Base-by-base conservation (phyloP, 2,888 invertebrate genomes). In the Cecidostiba fungosa region DNA sequence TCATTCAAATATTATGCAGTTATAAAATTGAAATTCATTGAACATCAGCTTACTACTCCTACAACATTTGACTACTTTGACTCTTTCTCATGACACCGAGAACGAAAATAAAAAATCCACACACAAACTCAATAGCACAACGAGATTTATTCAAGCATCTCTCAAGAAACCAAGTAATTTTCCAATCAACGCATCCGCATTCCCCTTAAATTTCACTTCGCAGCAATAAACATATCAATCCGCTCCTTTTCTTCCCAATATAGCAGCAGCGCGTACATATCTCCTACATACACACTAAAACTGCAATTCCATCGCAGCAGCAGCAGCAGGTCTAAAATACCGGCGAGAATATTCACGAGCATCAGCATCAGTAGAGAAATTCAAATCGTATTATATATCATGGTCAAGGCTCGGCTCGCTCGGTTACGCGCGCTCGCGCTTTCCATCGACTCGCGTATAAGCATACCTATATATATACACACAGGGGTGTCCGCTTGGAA, bases 351-450 rank as follows among this genome's bases (percentile, higher is more conserved):
- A 66, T 23, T 19, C 69, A 29, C 69, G 29, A 29, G 43, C 43
- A 19, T n/a, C 32, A 16, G 69, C 14, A 5, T n/a, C n/a, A n/a
- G n/a, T 14, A 36, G 82, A 76, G 82, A 82, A 82, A 82, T 74
- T 66, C 74, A 74, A 74, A 74, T 36, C 32, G 43, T 43, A 59
- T 39, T 66, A 26, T 59, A 59, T 19, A 54, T 72, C 50, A 76
- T 69, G 82, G 76, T 76, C 82, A 82, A 76, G 72, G 73, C 81
- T 72, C 62, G 62, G 62, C 23, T 62, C 10, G 66, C 66, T 66
- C 66, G 66, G 54, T 59, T 59, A 59, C 54, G 54, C 54, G 54
- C 54, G 16, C n/a, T 19, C 54, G 50, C 50, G 54, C 54, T 59
- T 59, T 59, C 54, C 54, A 59, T 59, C 43, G 8, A 0, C 0